phyloP scores from a whole-genome alignment of 2,888 invertebrate genomes.

The Yponomeuta malinellus region DNA sequence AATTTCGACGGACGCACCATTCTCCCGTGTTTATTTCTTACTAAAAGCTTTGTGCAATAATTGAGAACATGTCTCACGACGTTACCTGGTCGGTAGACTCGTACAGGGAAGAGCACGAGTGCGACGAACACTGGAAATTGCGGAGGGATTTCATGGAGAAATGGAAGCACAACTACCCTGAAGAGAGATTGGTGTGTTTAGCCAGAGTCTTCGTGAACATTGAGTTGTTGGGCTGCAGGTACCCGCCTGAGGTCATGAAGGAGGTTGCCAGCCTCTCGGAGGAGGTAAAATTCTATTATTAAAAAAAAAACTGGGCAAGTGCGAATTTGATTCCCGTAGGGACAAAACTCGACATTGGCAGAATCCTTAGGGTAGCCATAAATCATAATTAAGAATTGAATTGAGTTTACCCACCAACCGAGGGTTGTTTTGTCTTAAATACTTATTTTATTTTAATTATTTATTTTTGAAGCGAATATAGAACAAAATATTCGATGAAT shows the following conservation, averaged over 20 bases:
- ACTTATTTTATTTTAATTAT: too few species aligned
- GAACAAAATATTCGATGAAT: too few species aligned
- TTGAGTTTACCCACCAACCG: too few species aligned
- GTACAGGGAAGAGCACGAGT: slow-evolving; percentile 87
- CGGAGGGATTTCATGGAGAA: slow-evolving; percentile 84
- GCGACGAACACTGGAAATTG: slow-evolving; percentile 92
- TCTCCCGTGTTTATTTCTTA: neutral
- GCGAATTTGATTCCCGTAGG: too few species aligned
- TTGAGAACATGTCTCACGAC: slow-evolving; percentile 39
- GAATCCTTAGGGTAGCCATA: too few species aligned
- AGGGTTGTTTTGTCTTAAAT: too few species aligned
- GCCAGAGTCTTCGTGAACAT: slow-evolving; percentile 79
- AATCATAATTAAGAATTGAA: too few species aligned
- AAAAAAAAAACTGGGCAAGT: too few species aligned
- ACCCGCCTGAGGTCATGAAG: slow-evolving; percentile 75
- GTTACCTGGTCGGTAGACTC: slow-evolving; percentile 83
- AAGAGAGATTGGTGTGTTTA: slow-evolving; percentile 77
- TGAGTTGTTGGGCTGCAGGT: slow-evolving; percentile 78
- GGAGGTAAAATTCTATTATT: slow-evolving; percentile 54
- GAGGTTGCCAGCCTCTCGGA: slow-evolving; percentile 66
- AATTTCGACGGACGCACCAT: neutral
- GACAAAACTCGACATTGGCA: too few species aligned
- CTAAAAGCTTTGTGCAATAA: neutral
- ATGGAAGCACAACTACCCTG: slow-evolving; percentile 80
- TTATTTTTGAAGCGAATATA: too few species aligned